Percentiles rank a stretch among this genome's conserved stretches.
These are phyloP conservation scores for Reticulitermes speratus DNA, from an alignment of 1,140 invertebrate species.

Conservation along the genomic window DNA sequence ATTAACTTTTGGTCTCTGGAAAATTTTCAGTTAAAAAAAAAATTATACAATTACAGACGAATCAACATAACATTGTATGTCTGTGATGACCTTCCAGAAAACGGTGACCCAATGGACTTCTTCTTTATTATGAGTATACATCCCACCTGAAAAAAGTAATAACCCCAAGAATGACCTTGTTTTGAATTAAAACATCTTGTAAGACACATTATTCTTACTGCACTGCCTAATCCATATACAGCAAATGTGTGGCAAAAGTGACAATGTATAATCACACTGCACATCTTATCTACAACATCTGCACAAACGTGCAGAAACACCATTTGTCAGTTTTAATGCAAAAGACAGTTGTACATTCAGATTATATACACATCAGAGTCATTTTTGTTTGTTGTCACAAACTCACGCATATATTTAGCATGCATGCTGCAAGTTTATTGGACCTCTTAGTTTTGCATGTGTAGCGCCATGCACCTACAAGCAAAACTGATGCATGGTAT, in stretches of 20 bases:
- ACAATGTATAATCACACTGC: no score
- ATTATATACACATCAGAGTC: no score
- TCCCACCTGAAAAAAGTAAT: background rate
- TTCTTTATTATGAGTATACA: background rate
- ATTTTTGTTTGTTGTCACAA: no score
- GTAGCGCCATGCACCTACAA: slow-evolving; percentile 24
- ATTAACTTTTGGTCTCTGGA: background rate
- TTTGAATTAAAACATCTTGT: no score
- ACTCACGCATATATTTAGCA: background rate
- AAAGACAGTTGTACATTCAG: no score
- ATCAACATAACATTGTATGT: background rate
- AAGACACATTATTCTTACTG: no score
- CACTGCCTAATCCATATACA: no score
- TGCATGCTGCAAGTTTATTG: background rate
- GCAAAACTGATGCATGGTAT: slow-evolving; percentile 19
- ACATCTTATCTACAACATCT: no score
- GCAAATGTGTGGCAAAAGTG: no score
- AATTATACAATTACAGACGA: background rate
- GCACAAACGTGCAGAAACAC: no score
- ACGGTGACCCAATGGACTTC: background rate
- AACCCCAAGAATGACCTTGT: no score
- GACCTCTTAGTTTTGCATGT: slow-evolving; percentile 23
- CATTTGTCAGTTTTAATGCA: no score
- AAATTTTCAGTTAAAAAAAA: background rate
- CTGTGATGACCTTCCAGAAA: background rate